These are phyloP conservation scores for Cnemophilus loriae DNA, from an alignment of 2,113 vertebrate genomes.

Conservation along the genomic window DNA sequence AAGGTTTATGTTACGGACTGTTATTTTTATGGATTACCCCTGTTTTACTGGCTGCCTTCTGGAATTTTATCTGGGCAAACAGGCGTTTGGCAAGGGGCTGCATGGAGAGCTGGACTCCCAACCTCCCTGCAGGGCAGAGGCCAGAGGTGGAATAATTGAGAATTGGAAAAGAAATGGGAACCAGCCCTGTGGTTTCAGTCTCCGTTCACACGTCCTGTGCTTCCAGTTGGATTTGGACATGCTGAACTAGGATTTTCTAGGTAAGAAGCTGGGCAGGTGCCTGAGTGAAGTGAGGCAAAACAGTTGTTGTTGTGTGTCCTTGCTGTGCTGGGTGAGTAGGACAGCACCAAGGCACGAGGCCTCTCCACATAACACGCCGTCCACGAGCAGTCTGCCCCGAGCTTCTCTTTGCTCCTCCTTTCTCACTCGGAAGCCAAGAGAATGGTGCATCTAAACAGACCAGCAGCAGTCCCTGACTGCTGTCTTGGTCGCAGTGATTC, in stretches of 20 bases:
- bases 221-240: neutral
- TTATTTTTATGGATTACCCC: neutral
- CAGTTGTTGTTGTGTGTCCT: neutral
- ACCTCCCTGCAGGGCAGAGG: neutral
- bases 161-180: neutral
- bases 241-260: neutral
- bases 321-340: neutral
- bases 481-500: neutral
- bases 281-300: neutral
- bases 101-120: neutral
- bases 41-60: neutral
- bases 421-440: neutral
- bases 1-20: neutral
- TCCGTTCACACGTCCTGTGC: neutral
- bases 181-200: neutral
- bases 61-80: neutral
- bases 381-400: neutral
- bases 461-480: rapidly evolving
- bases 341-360: neutral
- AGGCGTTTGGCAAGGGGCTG: rapidly evolving
- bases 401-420: neutral
- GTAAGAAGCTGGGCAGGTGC: neutral
- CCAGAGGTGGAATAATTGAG: rapidly evolving
- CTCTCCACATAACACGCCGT: neutral
- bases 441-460: neutral